Evolutionary conservation across 2,888 invertebrate species (phyloP).

Genomic region (Cerastis leucographa): DNA sequence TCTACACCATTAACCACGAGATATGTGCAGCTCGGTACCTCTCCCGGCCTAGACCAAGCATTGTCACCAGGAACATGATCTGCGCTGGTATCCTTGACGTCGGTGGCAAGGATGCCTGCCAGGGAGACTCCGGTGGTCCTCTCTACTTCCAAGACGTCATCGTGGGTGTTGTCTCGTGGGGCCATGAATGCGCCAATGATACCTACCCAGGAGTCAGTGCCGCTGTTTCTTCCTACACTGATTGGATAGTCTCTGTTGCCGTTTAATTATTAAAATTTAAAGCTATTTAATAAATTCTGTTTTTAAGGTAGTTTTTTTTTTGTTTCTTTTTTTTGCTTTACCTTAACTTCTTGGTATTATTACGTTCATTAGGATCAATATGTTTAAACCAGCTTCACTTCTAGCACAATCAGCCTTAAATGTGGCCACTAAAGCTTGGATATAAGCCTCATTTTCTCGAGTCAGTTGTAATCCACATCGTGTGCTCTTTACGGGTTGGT

Average conservation of each 20-base stretch:
- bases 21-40: conserved; percentile 44
- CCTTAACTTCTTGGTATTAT: neutral
- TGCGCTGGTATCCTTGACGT: conserved; percentile 77
- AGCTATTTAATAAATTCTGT: conserved; percentile 4
- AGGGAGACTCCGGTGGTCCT: conserved; percentile 89
- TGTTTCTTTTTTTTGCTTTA: neutral
- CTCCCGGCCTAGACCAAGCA: neutral
- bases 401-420: neutral
- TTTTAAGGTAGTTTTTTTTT: neutral
- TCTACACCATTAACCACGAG: conserved; percentile 44
- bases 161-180: conserved; percentile 88
- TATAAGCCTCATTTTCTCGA: too few relatives aligned
- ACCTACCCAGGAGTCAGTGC: conserved; percentile 87
- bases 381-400: neutral
- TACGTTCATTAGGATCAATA: neutral
- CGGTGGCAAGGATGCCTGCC: conserved; percentile 78
- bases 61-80: conserved; percentile 80
- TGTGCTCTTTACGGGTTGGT: neutral
- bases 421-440: neutral
- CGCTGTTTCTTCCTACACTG: conserved; percentile 76
- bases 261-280: conserved; percentile 21
- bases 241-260: conserved; percentile 73
- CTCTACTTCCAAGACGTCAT: conserved; percentile 78
- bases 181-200: conserved; percentile 83
- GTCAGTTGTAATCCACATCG: neutral